Evolutionary conservation across 2,888 invertebrate species (phyloP), one percentile per base, ranked within the genome.

Genomic region (Volucella inanis): DNA sequence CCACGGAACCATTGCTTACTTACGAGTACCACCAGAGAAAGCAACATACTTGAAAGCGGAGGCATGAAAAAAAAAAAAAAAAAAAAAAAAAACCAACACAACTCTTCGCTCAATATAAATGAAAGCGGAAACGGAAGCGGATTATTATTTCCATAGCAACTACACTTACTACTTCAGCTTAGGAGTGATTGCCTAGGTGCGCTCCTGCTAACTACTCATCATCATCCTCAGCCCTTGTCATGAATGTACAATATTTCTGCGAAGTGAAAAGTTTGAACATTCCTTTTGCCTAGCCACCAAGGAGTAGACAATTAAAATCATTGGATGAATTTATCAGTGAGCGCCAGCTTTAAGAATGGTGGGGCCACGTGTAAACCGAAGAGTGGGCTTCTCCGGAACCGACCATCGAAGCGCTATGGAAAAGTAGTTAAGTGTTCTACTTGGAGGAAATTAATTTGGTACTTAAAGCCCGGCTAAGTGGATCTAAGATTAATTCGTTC

Each of bases 401-500:
- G 4, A 31, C 31, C 31, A 31, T 31, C 31, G 31, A 31, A 72
- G 64, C 49, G 10, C 52, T 43, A 15, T 31, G 54, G 38, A 14
- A 61, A 68, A 68, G 74, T 64, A 84, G 79, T 80, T 84, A 75
- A 84, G 84, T 61, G 75, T 80, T 80, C 65, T 70, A 49, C 65
- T 80, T 49, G 84, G 84, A 79, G 70, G 84, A 84, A 75, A 84
- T 84, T 84, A 84, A 80, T 84, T 84, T 84, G 84, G 80, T 80
- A 84, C 84, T 84, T 84, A 84, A 80, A 76, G 84, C 84, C 70
- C 65, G 57, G 80, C 70, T 80, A 84, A 84, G 84, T 84, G 84
- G 80, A 80, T 84, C 80, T 80, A 84, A 84, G 84, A 84, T 84
- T 84, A 84, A 84, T 80, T 84, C 65, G 75, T 80, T 80, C 84